A percentile compares a stretch with the other conserved stretches of the same genome.
phyloP scores from a whole-genome alignment of 2,113 vertebrate genomes.

The Abramis brama region DNA sequence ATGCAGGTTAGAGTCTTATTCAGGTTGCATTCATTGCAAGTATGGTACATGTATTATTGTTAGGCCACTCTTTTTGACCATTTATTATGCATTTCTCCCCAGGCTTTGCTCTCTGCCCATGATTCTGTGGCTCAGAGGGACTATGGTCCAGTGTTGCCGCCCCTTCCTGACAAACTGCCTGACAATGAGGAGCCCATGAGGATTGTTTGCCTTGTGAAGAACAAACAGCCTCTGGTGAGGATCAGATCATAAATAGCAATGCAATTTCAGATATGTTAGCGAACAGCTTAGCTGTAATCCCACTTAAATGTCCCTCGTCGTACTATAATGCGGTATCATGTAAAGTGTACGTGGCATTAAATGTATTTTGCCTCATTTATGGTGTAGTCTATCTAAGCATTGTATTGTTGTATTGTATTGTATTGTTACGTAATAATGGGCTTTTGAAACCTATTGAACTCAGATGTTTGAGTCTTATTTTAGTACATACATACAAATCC shows the following conservation, averaged over 20 bases:
- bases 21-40: background rate
- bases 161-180: conserved; percentile 82
- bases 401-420: conserved; percentile 14
- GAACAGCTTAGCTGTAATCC: conserved; percentile 23
- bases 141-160: conserved; percentile 84
- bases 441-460: background rate
- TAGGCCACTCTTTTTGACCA: background rate
- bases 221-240: conserved; percentile 89
- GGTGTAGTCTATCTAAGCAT: background rate
- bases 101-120: conserved; percentile 87
- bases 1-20: conserved; percentile 78
- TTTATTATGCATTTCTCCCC: conserved; percentile 7
- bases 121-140: conserved; percentile 87
- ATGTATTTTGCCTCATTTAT: background rate
- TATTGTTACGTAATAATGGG: conserved; percentile 1
- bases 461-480: conserved; percentile 8
- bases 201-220: conserved; percentile 91
- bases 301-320: background rate
- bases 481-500: background rate
- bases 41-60: background rate
- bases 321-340: conserved; percentile 2
- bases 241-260: background rate
- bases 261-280: background rate
- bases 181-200: conserved; percentile 88
- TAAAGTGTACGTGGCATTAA: background rate